Evolutionary conservation across 2,113 vertebrate genomes (phyloP).

Genomic region (Cynopterus brachyotis): DNA sequence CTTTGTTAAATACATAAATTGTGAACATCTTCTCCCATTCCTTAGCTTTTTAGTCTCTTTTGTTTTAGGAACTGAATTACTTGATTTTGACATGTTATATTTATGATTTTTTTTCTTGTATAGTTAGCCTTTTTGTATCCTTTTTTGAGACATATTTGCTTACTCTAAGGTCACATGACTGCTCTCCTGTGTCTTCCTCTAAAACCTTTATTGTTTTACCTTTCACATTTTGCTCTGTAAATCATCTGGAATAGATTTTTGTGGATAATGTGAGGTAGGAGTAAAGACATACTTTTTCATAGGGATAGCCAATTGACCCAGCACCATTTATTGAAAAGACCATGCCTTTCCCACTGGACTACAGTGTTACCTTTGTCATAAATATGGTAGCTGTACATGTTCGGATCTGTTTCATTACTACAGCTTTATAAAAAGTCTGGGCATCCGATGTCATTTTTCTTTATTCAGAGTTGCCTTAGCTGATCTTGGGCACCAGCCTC

Average conservation of each 20-base stretch:
- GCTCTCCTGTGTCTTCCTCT: background rate
- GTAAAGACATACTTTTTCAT: background rate
- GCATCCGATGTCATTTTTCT: background rate
- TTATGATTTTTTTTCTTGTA: background rate
- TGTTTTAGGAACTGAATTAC: background rate
- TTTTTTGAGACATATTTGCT: background rate
- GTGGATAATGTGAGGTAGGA: background rate
- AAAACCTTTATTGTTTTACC: background rate
- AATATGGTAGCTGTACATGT: rapidly evolving
- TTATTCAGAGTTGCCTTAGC: background rate
- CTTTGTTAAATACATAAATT: background rate
- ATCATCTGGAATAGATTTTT: background rate
- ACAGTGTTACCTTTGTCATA: background rate
- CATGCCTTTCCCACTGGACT: background rate
- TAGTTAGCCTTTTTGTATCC: background rate
- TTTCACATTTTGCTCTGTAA: background rate
- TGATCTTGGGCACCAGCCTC: background rate
- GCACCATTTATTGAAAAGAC: background rate
- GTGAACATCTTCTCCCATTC: background rate
- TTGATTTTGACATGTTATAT: background rate
- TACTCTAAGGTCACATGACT: background rate
- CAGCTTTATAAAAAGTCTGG: background rate
- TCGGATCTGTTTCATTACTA: background rate
- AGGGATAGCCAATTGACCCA: background rate
- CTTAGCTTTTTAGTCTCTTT: background rate